Percentiles rank a stretch among this genome's conserved stretches.
Conservation (phyloP, 2,797 vertebrate genomes). For the Protosalanx chinensis region DNA sequence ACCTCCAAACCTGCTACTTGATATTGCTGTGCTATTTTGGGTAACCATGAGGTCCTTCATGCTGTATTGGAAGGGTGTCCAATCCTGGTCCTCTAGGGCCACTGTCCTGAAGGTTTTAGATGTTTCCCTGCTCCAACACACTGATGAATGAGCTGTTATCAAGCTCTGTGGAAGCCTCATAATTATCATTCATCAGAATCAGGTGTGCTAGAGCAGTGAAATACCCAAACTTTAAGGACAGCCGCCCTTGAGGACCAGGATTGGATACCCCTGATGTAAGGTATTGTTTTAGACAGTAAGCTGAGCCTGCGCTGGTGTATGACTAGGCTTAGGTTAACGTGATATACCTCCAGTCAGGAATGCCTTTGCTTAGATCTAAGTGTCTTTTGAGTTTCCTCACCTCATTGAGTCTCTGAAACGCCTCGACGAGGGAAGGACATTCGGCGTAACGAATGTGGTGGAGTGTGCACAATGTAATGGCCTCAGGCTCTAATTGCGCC, state of each 20-base stretch:
- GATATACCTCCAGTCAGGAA: slow-evolving; percentile 41
- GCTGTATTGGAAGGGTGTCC: neutral
- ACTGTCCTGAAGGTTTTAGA: too few species aligned
- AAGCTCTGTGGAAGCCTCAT: too few species aligned
- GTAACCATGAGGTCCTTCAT: neutral
- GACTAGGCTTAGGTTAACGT: neutral
- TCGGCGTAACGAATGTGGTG: slow-evolving; percentile 54
- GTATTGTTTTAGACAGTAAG: neutral
- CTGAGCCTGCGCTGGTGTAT: neutral
- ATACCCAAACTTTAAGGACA: too few species aligned
- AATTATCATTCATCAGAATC: too few species aligned
- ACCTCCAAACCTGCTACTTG: neutral
- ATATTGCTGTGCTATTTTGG: neutral
- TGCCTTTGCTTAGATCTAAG: slow-evolving; percentile 53
- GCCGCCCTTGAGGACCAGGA: too few species aligned
- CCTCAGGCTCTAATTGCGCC: slow-evolving; percentile 57
- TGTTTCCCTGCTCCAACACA: too few species aligned
- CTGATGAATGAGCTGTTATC: too few species aligned
- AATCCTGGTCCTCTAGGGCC: too few species aligned
- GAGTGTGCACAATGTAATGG: slow-evolving; percentile 55
- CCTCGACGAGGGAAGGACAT: slow-evolving; percentile 38
- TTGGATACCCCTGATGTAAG: neutral
- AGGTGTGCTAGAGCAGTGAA: too few species aligned
- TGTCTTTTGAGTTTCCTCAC: slow-evolving; percentile 50
- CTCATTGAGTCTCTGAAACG: slow-evolving; percentile 55